Percentiles rank a stretch among this genome's conserved stretches.
Evolutionary conservation across 2,888 invertebrate species (phyloP).

Genomic region (Auanema sp.): DNA sequence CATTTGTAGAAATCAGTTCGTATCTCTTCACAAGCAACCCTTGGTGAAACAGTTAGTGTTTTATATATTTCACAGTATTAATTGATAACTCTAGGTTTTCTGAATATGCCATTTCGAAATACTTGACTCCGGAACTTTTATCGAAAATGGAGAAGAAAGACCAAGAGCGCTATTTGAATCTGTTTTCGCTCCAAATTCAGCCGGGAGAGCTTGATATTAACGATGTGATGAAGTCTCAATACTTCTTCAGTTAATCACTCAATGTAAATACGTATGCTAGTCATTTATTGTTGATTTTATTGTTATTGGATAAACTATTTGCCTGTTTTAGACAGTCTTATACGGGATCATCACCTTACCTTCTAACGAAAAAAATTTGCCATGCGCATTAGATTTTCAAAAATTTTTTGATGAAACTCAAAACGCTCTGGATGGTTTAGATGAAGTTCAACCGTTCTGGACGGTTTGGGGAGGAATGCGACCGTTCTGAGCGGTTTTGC

Average conservation of each 20-base stretch:
- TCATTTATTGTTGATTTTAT: no score
- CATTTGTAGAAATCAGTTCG: slow-evolving; percentile 96
- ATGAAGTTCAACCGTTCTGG: no score
- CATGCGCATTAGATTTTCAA: no score
- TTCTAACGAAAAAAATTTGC: no score
- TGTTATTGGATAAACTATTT: no score
- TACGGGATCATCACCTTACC: no score
- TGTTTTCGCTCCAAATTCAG: slow-evolving; percentile 36
- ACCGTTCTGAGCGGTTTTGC: no score
- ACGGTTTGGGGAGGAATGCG: no score
- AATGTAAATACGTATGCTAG: background rate
- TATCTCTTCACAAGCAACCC: slow-evolving; percentile 88
- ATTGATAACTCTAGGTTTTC: background rate
- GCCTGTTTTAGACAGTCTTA: no score
- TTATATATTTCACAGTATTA: slow-evolving; percentile 1
- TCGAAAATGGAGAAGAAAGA: slow-evolving; percentile 21
- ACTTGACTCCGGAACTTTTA: slow-evolving; percentile 26
- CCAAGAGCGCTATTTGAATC: slow-evolving; percentile 14
- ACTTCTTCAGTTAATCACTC: slow-evolving; percentile 68
- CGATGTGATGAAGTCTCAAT: slow-evolving; percentile 66
- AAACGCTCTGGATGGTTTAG: no score
- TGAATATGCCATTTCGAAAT: slow-evolving; percentile 17
- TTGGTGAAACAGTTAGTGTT: slow-evolving; percentile 76
- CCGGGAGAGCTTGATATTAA: slow-evolving; percentile 66
- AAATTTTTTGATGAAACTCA: no score